A percentile compares a stretch with the other conserved stretches of the same genome.
These are phyloP conservation scores for Megaptera novaeangliae DNA, from an alignment of 2,113 vertebrate genomes.

Conservation along the genomic window DNA sequence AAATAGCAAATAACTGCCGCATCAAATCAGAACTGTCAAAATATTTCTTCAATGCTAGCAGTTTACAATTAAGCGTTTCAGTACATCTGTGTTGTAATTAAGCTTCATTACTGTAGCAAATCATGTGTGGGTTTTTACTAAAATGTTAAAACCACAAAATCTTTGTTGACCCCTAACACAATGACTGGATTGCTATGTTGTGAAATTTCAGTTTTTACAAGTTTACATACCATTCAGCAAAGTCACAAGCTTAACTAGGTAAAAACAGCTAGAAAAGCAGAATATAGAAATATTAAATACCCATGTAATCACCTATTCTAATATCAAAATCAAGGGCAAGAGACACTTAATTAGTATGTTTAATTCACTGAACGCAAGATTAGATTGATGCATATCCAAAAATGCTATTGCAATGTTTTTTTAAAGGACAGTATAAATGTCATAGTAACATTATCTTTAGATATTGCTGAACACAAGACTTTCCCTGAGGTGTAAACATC, in stretches of 20 bases:
- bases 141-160: conserved; percentile 51
- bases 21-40: conserved; percentile 65
- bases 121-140: conserved; percentile 48
- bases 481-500: conserved; percentile 92
- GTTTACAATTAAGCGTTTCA: conserved; percentile 57
- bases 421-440: conserved; percentile 83
- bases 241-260: conserved; percentile 82
- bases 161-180: conserved; percentile 55
- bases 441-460: conserved; percentile 85
- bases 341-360: conserved; percentile 81
- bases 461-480: conserved; percentile 89
- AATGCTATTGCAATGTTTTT: conserved; percentile 82
- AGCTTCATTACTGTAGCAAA: conserved; percentile 56
- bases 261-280: conserved; percentile 83
- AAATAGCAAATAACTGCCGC: conserved; percentile 79
- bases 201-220: conserved; percentile 82
- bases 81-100: conserved; percentile 55
- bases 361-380: conserved; percentile 82
- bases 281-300: conserved; percentile 81
- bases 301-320: conserved; percentile 77
- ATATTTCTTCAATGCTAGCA: conserved; percentile 60
- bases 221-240: conserved; percentile 79
- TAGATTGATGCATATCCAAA: conserved; percentile 83
- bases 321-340: conserved; percentile 81
- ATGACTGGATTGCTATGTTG: conserved; percentile 46